A percentile compares a stretch with the other conserved stretches of the same genome.
These are phyloP conservation scores for Andricus grossulariae DNA, from an alignment of 1,140 invertebrate species.

Conservation along the genomic window DNA sequence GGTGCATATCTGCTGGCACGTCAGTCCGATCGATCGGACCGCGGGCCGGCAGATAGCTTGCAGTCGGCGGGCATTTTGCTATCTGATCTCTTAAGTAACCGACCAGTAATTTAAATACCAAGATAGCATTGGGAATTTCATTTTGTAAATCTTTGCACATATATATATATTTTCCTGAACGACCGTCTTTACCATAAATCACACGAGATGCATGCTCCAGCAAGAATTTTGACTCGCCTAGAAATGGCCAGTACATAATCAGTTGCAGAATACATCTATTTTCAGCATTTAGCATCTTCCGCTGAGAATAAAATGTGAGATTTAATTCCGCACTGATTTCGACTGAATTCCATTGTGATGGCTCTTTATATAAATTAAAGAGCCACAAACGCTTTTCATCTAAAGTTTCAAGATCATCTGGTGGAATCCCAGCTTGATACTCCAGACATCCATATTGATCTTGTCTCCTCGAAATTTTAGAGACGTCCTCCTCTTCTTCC, in stretches of 20 bases:
- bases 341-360: neutral
- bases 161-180: neutral
- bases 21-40: too few species aligned
- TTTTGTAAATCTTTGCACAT: neutral
- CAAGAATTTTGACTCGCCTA: neutral
- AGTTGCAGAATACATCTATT: neutral
- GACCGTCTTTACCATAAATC: constrained; percentile 4
- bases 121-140: neutral
- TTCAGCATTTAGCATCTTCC: neutral
- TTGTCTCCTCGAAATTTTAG: too few species aligned
- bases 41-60: too few species aligned
- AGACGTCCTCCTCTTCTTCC: neutral
- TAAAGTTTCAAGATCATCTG: neutral
- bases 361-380: neutral
- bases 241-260: neutral
- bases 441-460: too few species aligned
- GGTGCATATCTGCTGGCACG: too few species aligned
- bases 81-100: neutral
- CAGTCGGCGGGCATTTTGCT: too few species aligned
- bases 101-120: neutral
- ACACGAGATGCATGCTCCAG: neutral
- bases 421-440: neutral
- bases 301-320: neutral
- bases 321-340: neutral
- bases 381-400: neutral